Percentiles rank a stretch among this genome's conserved stretches.
These are phyloP conservation scores for Galago senegalensis DNA, from an alignment of 2,797 vertebrate species.

Conservation along the genomic window DNA sequence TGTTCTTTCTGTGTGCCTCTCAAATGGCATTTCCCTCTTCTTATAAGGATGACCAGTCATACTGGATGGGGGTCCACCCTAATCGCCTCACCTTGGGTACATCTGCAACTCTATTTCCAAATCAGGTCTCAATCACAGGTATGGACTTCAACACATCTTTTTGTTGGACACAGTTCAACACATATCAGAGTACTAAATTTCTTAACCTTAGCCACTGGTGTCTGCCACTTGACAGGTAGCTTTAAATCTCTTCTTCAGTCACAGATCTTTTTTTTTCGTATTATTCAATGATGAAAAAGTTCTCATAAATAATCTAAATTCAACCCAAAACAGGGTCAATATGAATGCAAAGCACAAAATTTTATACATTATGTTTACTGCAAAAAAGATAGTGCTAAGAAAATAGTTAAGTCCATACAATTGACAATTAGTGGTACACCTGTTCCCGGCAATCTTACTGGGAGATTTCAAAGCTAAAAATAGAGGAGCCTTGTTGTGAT, in stretches of 20 bases:
- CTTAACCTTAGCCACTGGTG: not conserved
- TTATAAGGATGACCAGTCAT: not conserved
- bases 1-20: not conserved
- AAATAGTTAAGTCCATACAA: not conserved
- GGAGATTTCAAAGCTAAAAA: conserved; percentile 26
- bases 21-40: not conserved
- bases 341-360: not conserved
- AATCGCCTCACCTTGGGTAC: not conserved
- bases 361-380: conserved; percentile 2
- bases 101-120: conserved; percentile 48
- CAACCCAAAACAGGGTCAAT: conserved; percentile 3
- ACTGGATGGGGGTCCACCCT: not conserved
- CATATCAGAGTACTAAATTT: not conserved
- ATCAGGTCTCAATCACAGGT: conserved; percentile 27
- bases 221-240: conserved; percentile 10
- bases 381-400: not conserved
- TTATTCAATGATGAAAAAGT: not conserved
- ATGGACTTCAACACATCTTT: not conserved
- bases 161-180: conserved; percentile 5
- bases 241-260: not conserved
- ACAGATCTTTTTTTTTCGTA: conserved; percentile 7
- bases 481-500: not conserved
- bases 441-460: not conserved
- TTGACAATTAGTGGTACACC: not conserved
- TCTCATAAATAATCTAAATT: conserved; percentile 1